phyloP scores from a whole-genome alignment of 2,113 vertebrate genomes.

The Martes martes region DNA sequence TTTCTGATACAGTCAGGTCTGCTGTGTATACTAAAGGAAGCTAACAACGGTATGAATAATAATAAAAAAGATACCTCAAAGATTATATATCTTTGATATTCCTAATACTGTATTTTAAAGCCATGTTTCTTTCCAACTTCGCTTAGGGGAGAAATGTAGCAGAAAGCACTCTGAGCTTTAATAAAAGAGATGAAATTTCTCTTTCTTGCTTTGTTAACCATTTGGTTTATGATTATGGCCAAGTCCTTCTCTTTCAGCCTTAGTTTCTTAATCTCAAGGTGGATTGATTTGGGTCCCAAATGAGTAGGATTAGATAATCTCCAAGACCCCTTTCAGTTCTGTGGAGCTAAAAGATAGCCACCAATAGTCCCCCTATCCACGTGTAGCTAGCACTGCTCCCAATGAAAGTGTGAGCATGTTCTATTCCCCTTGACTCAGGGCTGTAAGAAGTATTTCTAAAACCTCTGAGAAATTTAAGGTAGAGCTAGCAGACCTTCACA shows the following conservation, averaged over 20 bases:
- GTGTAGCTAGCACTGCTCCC: rapidly evolving
- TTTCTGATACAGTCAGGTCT: neutral
- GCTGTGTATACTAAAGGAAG: neutral
- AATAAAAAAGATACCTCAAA: neutral
- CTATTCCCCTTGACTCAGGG: neutral
- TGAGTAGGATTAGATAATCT: neutral
- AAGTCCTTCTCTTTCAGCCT: neutral
- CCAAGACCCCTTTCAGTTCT: neutral
- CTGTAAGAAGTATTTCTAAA: neutral
- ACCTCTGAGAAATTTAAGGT: neutral
- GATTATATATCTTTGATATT: constrained; percentile 1
- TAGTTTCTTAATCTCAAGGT: neutral
- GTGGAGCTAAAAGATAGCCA: neutral
- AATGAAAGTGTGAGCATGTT: neutral
- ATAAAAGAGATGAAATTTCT: neutral
- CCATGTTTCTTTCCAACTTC: neutral
- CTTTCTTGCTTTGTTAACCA: neutral
- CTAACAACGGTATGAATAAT: neutral
- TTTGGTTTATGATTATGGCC: neutral
- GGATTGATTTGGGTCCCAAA: neutral
- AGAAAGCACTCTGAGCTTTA: neutral
- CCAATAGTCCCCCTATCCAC: neutral
- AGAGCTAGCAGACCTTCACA: neutral
- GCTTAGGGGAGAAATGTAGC: neutral
- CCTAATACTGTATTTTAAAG: neutral